Conservation (phyloP, 2,888 invertebrate genomes). For the Urechis unicinctus region DNA sequence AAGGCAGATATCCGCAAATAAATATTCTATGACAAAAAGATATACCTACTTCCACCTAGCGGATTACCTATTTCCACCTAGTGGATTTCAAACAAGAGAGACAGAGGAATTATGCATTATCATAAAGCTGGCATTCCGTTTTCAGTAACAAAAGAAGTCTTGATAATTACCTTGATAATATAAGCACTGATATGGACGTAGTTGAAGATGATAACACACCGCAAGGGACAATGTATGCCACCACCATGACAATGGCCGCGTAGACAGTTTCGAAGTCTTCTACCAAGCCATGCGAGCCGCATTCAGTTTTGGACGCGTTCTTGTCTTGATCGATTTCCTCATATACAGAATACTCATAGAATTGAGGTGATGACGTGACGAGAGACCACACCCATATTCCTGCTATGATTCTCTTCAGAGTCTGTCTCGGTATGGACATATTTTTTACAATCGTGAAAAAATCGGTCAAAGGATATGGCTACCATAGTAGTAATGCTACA, state of each 20-base stretch:
- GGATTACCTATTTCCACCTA: too few relatives aligned
- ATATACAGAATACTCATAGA: background rate
- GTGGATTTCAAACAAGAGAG: too few relatives aligned
- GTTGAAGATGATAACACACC: conserved; percentile 10
- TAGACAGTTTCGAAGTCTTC: conserved; percentile 21
- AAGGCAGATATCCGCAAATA: too few relatives aligned
- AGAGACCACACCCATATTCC: background rate
- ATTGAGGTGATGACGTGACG: background rate
- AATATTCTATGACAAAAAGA: too few relatives aligned
- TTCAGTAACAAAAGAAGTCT: too few relatives aligned
- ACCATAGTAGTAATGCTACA: too few relatives aligned
- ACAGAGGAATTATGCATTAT: too few relatives aligned
- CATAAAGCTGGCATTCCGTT: too few relatives aligned
- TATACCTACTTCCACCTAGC: too few relatives aligned
- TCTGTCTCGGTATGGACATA: background rate
- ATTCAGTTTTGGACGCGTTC: conserved; percentile 7
- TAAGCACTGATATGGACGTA: conserved; percentile 13
- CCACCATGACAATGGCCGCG: conserved; percentile 13
- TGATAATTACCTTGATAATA: too few relatives aligned
- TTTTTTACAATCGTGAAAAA: background rate
- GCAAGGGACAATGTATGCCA: conserved; percentile 16
- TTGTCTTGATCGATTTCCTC: background rate
- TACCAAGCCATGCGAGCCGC: conserved; percentile 21
- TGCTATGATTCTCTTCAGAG: background rate
- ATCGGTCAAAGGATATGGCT: too few relatives aligned